phyloP scores from a whole-genome alignment of 53 echinoderm and acorn worm species.

The Arbacia lixula region DNA sequence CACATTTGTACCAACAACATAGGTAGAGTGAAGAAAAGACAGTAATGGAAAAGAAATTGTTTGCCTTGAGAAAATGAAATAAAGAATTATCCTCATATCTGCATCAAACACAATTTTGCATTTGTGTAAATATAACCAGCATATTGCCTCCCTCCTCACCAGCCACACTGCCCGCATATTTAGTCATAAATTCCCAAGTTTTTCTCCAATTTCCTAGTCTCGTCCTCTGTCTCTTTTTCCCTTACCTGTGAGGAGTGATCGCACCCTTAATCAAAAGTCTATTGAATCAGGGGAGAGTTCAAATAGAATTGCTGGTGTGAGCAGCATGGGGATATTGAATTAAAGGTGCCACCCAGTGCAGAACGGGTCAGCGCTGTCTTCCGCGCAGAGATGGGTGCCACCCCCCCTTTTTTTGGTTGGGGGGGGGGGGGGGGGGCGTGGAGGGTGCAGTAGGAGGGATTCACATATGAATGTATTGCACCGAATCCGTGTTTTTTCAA shows the following conservation, averaged over 20 bases:
- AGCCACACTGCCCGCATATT: neutral
- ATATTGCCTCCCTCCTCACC: constrained; percentile 10
- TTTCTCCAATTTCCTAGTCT: constrained; percentile 4
- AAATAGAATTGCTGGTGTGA: constrained; percentile 34
- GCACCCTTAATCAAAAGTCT: constrained; percentile 31
- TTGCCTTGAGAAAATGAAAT: constrained; percentile 13
- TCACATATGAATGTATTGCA: neutral
- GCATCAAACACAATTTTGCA: constrained; percentile 33
- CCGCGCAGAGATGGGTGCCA: no score
- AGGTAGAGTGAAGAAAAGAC: neutral
- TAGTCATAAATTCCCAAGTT: neutral
- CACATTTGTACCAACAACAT: neutral
- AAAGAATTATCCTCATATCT: neutral
- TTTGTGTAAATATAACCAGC: constrained; percentile 3
- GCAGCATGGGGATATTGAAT: constrained; percentile 23
- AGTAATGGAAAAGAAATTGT: neutral
- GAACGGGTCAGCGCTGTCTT: neutral
- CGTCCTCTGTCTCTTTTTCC: neutral
- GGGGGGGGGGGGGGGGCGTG: no score
- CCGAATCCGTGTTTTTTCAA: neutral
- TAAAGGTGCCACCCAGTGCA: constrained; percentile 28
- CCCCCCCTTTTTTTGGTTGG: no score
- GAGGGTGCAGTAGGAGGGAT: neutral
- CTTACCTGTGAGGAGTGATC: neutral
- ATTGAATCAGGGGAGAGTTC: constrained; percentile 31